Evolutionary conservation across 37 sponge, comb jelly and placozoan species (phyloP), one percentile per base, ranked within the genome.

Genomic region (Hexactinellida sp.): DNA sequence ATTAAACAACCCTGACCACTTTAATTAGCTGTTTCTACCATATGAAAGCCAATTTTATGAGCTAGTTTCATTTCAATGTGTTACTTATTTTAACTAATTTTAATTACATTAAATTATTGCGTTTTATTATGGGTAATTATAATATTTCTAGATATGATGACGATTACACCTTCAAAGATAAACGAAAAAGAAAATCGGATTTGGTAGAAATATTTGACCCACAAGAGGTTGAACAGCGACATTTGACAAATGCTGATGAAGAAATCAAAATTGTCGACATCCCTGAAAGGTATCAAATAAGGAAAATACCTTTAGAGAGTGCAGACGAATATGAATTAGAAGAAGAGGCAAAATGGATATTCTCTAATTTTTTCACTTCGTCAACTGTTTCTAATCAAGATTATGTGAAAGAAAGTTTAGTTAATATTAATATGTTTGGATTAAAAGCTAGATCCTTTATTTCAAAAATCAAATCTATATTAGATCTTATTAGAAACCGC

Each of bases 271-370:
- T 63, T 63, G 25, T 63, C 25, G 76, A 63, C 30, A 63, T 63
- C 5, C 76, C 76, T 63, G 76, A 63, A 63, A 63, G 76, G 13
- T 63, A 63, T 63, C 76, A 63, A 63, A 63, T 23, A 1, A 23
- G 76, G 5, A 63, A 63, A 63, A 25, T 63, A 5, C 76, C 3
- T 25, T 32, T 63, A 63, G 19, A 63, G 84, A 85, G 88, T 10
- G 91, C 86, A 54, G 89, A 88, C 21, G 92, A 91, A 36, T 84
- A 54, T 13, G 96, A 95, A 85, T 85, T 95, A 87, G 94, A 95
- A 21, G 86, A 92, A 51, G 98, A 97, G 86, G 90, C 98, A 21
- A 88, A 92, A 54, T 97, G 98, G 98, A 90, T 97, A 37, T 97
- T 63, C 13, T 10, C 21, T 25, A 63, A 63, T 28, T 89, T 85